Evolutionary conservation across 2,888 invertebrate genomes (phyloP), one percentile per base, ranked within the genome.

Genomic region (Congeria kusceri): DNA sequence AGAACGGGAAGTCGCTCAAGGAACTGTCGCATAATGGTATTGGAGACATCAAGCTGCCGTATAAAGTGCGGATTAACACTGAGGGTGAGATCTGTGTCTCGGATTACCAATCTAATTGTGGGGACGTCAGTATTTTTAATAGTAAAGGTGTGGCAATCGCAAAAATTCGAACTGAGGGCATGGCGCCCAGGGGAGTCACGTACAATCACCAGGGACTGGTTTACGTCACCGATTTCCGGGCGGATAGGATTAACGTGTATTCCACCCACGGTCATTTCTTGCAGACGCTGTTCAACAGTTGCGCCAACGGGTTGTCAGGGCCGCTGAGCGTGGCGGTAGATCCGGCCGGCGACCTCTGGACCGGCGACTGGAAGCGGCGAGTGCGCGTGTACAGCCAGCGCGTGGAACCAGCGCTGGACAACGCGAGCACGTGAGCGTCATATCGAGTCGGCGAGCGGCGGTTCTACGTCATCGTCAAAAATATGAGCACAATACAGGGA

Each of bases 311-410:
- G 9, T 62, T 83, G 5, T 83, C 79, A 3, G 83, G 83, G 4
- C 83, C 83, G 1, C 67, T 83, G 25, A 80, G 83, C 59, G 67
- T 83, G 0, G 73, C 79, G n/a, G 20, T 83, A 11, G 83, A 83
- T 28, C 32, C 53, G 3, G 23, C 57, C 15, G 83, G 83, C 18
- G 79, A 80, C 28, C 44, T 83, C 28, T 83, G 83, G 83, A 71
- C 79, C 7, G 83, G 83, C 4, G 83, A 83, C 62, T 83, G 83
- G 83, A 83, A 83, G 44, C 63, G 83, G 20, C 77, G 74, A 57
- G 71, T 83, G 7, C 63, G 83, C 25, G 58, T 83, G 11, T 83
- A 80, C 57, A 77, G 32, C 11, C 80, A 80, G 32, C 56, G 39
- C 46, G 58, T 75, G 23, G 59, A 68, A 7, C 23, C 32, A 44